These are phyloP conservation scores for Athalia circularis DNA, from an alignment of 2,888 invertebrate genomes.

Conservation along the genomic window DNA sequence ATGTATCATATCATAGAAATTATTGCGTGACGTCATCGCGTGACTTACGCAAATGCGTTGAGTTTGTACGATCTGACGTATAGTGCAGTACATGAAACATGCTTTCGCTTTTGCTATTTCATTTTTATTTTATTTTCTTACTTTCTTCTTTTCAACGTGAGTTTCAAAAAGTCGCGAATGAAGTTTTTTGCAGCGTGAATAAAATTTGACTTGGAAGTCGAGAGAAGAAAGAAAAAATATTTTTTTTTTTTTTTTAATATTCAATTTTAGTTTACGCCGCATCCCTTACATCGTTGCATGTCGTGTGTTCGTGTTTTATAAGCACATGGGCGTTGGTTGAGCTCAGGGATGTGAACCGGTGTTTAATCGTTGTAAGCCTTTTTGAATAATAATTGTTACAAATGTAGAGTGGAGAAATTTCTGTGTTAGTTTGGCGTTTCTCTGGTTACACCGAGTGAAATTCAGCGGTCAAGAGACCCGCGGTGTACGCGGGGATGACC, in stretches of 20 bases:
- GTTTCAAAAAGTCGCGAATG: no score
- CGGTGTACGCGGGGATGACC: conserved; percentile 48
- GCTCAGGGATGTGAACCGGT: background rate
- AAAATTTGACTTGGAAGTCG: no score
- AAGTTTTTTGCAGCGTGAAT: no score
- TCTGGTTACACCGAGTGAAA: conserved; percentile 1
- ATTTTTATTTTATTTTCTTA: no score
- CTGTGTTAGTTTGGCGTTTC: no score
- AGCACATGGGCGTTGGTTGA: background rate
- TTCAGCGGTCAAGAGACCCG: conserved; percentile 37
- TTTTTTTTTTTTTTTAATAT: no score
- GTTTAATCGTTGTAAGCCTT: background rate
- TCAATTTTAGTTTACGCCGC: no score
- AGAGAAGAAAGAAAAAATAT: no score
- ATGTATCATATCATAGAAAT: no score
- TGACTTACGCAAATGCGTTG: background rate
- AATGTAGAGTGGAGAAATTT: background rate
- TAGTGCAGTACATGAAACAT: no score
- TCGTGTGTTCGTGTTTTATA: background rate
- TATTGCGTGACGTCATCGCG: conserved; percentile 36
- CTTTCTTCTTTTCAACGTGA: no score
- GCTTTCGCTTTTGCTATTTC: no score
- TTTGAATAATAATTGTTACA: conserved; percentile 17
- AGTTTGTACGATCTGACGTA: background rate
- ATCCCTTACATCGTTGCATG: background rate